Conservation (phyloP, 2,113 vertebrate genomes). For the Chrysemys picta region DNA sequence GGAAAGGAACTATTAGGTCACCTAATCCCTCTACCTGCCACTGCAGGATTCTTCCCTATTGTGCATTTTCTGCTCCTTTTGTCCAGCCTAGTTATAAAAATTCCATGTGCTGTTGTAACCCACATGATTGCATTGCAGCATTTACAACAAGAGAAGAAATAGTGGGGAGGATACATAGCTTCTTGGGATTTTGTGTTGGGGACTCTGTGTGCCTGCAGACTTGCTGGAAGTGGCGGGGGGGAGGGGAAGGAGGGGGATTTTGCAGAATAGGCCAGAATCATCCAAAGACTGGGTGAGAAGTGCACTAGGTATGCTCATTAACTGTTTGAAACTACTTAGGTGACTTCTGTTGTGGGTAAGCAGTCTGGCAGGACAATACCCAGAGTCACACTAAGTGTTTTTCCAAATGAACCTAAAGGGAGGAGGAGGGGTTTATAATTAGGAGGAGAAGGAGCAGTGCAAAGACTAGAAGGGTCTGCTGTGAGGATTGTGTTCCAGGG, state of each 20-base stretch:
- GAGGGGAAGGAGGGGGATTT: not conserved
- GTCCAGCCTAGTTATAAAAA: slow-evolving; percentile 37
- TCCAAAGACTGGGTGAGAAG: not conserved
- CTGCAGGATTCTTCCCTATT: slow-evolving; percentile 48
- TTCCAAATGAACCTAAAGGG: not conserved
- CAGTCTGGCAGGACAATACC: not conserved
- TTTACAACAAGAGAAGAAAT: not conserved
- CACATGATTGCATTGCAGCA: not conserved
- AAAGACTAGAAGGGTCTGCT: not conserved
- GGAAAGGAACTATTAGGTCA: slow-evolving; percentile 73
- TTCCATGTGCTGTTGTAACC: slow-evolving; percentile 18
- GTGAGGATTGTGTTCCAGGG: not conserved
- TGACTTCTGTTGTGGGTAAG: not conserved
- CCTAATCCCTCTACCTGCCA: slow-evolving; percentile 68
- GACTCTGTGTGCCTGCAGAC: not conserved
- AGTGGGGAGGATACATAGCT: not conserved
- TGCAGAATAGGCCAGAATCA: not conserved
- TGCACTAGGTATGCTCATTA: not conserved
- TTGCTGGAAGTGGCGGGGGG: not conserved
- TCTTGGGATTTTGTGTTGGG: not conserved
- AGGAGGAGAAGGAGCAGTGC: not conserved
- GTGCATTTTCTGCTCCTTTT: slow-evolving; percentile 48
- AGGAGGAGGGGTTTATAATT: not conserved
- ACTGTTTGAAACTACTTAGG: not conserved
- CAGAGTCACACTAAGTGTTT: not conserved